phyloP scores from a whole-genome alignment of 2,113 vertebrate species.

The Menura novaehollandiae region DNA sequence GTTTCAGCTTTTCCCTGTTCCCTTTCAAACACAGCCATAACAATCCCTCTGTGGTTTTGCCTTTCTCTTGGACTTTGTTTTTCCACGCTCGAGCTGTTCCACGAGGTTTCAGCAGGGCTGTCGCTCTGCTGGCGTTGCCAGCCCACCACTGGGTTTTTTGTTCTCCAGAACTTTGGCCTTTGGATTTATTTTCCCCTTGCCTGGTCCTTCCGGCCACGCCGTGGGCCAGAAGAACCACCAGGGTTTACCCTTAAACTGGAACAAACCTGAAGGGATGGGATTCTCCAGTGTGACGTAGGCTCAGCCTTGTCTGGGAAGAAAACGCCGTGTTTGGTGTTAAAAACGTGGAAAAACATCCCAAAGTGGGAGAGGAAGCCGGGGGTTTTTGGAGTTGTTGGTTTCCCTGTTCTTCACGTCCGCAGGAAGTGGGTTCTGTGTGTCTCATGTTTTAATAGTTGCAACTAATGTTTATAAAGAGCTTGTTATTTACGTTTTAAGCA shows the following conservation, averaged over 20 bases:
- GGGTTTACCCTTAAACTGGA: neutral
- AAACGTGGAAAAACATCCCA: neutral
- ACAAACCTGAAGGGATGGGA: neutral
- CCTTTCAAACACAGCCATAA: neutral
- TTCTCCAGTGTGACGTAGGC: neutral
- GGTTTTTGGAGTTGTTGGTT: neutral
- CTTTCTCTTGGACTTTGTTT: neutral
- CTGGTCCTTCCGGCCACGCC: neutral
- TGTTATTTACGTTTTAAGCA: conserved; percentile 77
- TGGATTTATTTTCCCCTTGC: neutral
- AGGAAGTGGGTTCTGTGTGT: conserved; percentile 51
- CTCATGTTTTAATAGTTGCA: conserved; percentile 68
- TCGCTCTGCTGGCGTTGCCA: neutral
- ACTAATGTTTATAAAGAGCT: conserved; percentile 76
- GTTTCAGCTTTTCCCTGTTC: neutral
- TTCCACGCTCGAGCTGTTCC: neutral
- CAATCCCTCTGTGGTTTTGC: neutral
- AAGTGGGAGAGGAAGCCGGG: neutral
- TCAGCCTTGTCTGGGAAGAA: neutral
- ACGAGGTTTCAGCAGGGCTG: neutral
- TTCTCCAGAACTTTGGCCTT: neutral
- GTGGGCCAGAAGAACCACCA: neutral
- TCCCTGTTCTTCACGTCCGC: neutral
- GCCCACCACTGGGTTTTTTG: neutral
- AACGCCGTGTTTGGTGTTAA: neutral